Evolutionary conservation across 2,888 invertebrate genomes (phyloP).

Genomic region (Trachelus troglodyta): DNA sequence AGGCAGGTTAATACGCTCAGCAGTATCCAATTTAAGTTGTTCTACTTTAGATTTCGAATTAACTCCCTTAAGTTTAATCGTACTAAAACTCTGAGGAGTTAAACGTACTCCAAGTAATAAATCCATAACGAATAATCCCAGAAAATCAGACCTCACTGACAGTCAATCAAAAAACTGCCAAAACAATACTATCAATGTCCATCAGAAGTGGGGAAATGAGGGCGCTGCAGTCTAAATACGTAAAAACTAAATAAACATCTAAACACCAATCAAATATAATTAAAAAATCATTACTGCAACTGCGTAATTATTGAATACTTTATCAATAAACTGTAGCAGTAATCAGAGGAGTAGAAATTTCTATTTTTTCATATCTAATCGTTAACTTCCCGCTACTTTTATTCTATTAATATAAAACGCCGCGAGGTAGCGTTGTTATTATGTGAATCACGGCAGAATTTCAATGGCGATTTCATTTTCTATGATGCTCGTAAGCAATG

Average conservation of each 20-base stretch:
- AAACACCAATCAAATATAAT: background rate
- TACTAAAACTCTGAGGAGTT: constrained; percentile 67
- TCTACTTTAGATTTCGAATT: constrained; percentile 74
- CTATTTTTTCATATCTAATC: background rate
- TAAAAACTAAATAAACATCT: background rate
- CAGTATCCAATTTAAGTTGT: constrained; percentile 71
- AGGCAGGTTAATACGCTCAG: constrained; percentile 70
- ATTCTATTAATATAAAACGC: background rate
- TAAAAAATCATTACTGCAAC: background rate
- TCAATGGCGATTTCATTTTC: background rate
- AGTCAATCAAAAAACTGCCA: background rate
- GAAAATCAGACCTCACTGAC: background rate
- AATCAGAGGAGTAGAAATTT: background rate
- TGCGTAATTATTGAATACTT: background rate
- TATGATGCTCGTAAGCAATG: background rate
- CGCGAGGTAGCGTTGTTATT: background rate
- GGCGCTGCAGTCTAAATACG: background rate
- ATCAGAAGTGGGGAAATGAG: background rate
- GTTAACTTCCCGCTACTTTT: background rate
- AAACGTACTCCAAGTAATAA: constrained; percentile 68
- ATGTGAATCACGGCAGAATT: background rate
- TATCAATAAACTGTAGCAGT: background rate
- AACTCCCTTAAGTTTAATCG: constrained; percentile 72
- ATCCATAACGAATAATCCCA: constrained; percentile 28
- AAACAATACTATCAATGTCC: background rate